A percentile compares a stretch with the other conserved stretches of the same genome.
Evolutionary conservation across 2,888 invertebrate genomes (phyloP).

Genomic region (Papilio protenor): DNA sequence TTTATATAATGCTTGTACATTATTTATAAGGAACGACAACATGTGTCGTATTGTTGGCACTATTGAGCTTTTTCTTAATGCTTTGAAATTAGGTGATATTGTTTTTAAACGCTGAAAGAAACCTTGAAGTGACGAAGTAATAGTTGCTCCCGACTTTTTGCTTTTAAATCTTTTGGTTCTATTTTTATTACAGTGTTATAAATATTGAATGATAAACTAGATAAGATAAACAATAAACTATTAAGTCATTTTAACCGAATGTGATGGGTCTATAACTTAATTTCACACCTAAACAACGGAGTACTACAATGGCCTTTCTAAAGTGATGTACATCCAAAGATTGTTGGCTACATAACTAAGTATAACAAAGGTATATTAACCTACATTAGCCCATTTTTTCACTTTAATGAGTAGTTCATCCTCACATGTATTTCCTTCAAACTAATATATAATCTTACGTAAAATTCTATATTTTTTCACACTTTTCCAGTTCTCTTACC

Average conservation of each 20-base stretch:
- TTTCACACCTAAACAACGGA: neutral
- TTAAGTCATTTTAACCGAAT: neutral
- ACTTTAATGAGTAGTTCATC: neutral
- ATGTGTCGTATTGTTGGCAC: constrained; percentile 28
- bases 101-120: constrained; percentile 33
- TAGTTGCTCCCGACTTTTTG: constrained; percentile 35
- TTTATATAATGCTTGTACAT: constrained; percentile 37
- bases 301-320: neutral
- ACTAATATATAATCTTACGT: neutral
- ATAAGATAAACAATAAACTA: neutral
- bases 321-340: neutral
- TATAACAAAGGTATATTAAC: neutral
- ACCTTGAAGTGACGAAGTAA: constrained; percentile 41
- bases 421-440: neutral
- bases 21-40: constrained; percentile 40
- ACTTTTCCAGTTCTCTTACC: neutral
- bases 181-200: neutral
- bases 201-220: neutral
- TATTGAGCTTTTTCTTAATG: constrained; percentile 26
- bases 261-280: too few species aligned
- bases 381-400: neutral
- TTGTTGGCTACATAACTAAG: neutral
- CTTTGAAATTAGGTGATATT: constrained; percentile 33
- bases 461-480: neutral
- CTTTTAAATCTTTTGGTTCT: constrained; percentile 10